Evolutionary conservation across 1,140 invertebrate genomes (phyloP), one percentile per base, ranked within the genome.

Genomic region (Heliconius eleuchia): DNA sequence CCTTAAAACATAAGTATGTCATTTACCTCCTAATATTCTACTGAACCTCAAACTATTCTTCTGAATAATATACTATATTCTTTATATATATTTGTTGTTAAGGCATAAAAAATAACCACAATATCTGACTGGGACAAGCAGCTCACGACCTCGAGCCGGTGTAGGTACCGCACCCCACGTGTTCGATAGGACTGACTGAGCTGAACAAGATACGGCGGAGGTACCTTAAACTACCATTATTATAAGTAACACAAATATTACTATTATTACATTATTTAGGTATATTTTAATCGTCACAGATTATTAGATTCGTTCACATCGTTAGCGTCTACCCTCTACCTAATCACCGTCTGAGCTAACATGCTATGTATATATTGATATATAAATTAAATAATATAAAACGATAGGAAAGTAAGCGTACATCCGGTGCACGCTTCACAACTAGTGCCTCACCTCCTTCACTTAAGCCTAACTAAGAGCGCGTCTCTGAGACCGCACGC

Each of bases 371-470:
- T 30, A 57, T 66, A 66, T 66, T 66, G 23, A 27, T 11, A 16
- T 30, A 66, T 11, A 66, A 66, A 66, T 23, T 66, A 66, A 66
- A 66, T 66, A 4, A 66, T 66, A 66, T 66, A 66, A 66, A 66
- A 66, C 16, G 23, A 66, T 66, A 66, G 11, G 60, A 66, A 74
- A 74, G 4, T 8, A 34, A 34, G 73, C 73, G 30, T 55, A 74
- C 73, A 37, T 19, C 23, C 50, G 23, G 46, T 74, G 73, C 52
- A 34, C 46, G 46, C 73, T 55, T 74, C 73, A 55, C 73, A 74
- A 74, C 42, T 19, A 19, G 42, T 55, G 9, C 16, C 30, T 75
- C 74, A 74, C 52, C 34, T 37, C 27, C 27, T 23, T 23, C 23
- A 74, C 74, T 75, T 75, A 75, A 42, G 42, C n/a, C 66, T 23